Evolutionary conservation across 2,113 vertebrate species (phyloP).

Genomic region (Cyprinodon brontotheroides): DNA sequence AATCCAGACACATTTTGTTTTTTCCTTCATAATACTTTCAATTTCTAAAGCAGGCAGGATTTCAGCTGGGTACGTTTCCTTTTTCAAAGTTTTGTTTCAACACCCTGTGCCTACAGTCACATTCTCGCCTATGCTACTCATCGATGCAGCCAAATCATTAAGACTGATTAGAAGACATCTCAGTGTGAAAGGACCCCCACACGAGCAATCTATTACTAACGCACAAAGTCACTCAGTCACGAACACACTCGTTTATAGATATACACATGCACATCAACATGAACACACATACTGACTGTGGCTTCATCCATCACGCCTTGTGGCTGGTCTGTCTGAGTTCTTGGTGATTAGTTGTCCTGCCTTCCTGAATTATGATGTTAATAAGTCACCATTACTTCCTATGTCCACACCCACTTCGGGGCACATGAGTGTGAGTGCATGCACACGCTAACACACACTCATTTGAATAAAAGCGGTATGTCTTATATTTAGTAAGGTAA

Average conservation of each 20-base stretch:
- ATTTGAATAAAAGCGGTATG: slow-evolving; percentile 6
- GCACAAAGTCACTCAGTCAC: slow-evolving; percentile 21
- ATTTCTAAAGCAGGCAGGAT: slow-evolving; percentile 23
- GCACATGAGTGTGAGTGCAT: slow-evolving; percentile 13
- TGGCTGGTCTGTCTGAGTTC: slow-evolving; percentile 73
- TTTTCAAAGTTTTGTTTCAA: slow-evolving; percentile 29
- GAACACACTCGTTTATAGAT: slow-evolving; percentile 9
- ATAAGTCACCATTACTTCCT: slow-evolving; percentile 76
- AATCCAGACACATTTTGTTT: slow-evolving; percentile 19
- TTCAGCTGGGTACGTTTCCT: slow-evolving; percentile 21
- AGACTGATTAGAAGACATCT: slow-evolving; percentile 75
- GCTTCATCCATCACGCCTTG: slow-evolving; percentile 68
- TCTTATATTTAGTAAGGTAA: slow-evolving; percentile 2
- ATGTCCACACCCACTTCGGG: slow-evolving; percentile 58
- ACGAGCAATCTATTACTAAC: slow-evolving; percentile 62
- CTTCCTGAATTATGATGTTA: slow-evolving; percentile 78
- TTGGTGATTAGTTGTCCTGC: slow-evolving; percentile 78
- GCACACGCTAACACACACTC: not conserved
- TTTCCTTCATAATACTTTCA: slow-evolving; percentile 13
- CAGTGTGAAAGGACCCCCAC: slow-evolving; percentile 69
- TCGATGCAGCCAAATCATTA: slow-evolving; percentile 70
- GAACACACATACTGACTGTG: slow-evolving; percentile 35
- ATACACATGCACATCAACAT: slow-evolving; percentile 26
- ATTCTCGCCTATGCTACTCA: slow-evolving; percentile 58
- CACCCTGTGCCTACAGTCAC: slow-evolving; percentile 38